These are phyloP conservation scores for Latrodectus elegans DNA, from an alignment of 2,888 invertebrate species.

Conservation along the genomic window DNA sequence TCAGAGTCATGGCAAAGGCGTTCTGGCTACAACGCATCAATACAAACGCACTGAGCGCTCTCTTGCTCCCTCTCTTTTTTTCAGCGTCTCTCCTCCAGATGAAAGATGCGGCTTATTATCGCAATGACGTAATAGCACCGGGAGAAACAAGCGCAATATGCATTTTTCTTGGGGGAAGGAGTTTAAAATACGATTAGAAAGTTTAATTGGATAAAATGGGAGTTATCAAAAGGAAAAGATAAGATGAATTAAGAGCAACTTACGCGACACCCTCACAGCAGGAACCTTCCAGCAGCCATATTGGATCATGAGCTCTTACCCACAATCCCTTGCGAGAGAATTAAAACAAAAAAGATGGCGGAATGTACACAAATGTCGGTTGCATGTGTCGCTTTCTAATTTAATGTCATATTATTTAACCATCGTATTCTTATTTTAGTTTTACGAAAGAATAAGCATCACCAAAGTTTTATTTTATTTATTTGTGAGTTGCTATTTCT, in stretches of 20 bases:
- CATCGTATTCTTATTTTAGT: background rate
- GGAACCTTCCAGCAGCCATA: conserved; percentile 70
- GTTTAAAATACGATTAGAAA: conserved; percentile 19
- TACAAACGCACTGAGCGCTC: conserved; percentile 42
- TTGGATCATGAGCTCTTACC: conserved; percentile 65
- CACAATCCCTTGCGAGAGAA: conserved; percentile 67
- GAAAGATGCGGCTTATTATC: conserved; percentile 48
- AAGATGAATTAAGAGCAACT: conserved; percentile 65
- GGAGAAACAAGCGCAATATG: background rate
- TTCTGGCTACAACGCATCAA: conserved; percentile 43
- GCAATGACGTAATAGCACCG: background rate
- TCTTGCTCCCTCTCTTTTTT: conserved; percentile 35
- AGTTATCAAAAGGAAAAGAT: conserved; percentile 18
- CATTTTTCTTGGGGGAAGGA: conserved; percentile 2
- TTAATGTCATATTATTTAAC: too few relatives aligned
- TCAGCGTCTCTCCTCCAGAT: conserved; percentile 48
- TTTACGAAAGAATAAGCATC: background rate
- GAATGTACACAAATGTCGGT: conserved; percentile 40
- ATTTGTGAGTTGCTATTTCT: background rate
- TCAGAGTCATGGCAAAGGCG: conserved; percentile 57
- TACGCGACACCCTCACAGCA: conserved; percentile 69
- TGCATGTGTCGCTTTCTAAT: conserved; percentile 27
- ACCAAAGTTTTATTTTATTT: background rate
- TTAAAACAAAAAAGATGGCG: conserved; percentile 59
- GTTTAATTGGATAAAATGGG: conserved; percentile 34